Conservation (phyloP, 2,797 vertebrate species). For the Pteropus rufus region DNA sequence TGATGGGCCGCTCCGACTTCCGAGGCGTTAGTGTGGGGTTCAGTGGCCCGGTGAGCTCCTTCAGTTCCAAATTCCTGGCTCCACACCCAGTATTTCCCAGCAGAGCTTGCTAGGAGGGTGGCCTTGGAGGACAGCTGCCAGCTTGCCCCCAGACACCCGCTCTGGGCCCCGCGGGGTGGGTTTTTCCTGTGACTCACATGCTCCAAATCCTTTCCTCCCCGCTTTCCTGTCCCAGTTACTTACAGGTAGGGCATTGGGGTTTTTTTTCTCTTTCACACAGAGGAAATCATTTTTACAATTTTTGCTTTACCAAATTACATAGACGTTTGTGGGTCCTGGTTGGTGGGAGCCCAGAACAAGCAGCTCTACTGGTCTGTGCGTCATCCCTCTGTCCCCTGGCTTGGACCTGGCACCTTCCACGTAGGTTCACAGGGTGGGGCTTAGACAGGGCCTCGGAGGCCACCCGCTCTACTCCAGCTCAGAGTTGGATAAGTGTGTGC, state of each 20-base stretch:
- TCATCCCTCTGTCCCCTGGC: neutral
- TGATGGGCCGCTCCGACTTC: neutral
- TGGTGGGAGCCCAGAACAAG: neutral
- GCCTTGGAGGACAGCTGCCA: neutral
- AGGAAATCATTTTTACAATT: neutral
- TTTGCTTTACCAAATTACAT: neutral
- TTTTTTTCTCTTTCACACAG: neutral
- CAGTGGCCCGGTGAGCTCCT: neutral
- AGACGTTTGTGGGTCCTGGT: neutral
- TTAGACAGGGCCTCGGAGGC: too few relatives aligned
- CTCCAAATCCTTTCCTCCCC: neutral
- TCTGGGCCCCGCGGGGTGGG: too few relatives aligned
- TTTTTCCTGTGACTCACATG: neutral
- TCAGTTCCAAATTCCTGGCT: neutral
- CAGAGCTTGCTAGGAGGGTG: neutral
- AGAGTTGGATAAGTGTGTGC: too few relatives aligned
- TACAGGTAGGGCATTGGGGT: neutral
- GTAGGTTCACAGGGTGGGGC: neutral
- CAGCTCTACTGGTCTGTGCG: rapidly evolving
- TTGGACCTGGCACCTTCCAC: neutral
- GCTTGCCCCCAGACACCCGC: too few relatives aligned
- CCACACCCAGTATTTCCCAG: neutral
- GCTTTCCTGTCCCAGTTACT: neutral
- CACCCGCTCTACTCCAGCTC: rapidly evolving
- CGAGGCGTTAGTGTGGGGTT: rapidly evolving